These are phyloP conservation scores for Cheilosia scutellata DNA, from an alignment of 2,888 invertebrate species.

Conservation along the genomic window DNA sequence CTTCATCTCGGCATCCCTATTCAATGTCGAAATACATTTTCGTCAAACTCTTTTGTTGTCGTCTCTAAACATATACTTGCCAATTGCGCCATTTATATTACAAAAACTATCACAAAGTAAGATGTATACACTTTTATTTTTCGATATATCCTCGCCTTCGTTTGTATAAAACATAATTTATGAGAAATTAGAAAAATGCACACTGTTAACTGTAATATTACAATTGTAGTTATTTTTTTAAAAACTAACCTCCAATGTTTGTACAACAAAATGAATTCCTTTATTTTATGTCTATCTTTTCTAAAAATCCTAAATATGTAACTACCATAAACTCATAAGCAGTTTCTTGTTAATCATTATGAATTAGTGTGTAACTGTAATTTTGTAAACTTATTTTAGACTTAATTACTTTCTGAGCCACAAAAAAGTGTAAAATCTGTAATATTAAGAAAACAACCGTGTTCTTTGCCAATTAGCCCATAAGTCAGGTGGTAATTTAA, in stretches of 20 bases:
- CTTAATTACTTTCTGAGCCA: conserved; percentile 51
- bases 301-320: conserved; percentile 37
- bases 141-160: conserved; percentile 56
- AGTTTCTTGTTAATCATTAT: conserved; percentile 47
- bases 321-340: conserved; percentile 42
- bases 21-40: no score
- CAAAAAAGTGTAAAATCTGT: conserved; percentile 64
- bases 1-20: no score
- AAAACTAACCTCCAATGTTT: conserved; percentile 61
- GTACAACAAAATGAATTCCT: conserved; percentile 57
- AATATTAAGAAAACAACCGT: conserved; percentile 66
- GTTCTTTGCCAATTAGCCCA: conserved; percentile 74
- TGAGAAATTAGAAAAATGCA: conserved; percentile 10
- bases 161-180: conserved; percentile 39
- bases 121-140: conserved; percentile 38
- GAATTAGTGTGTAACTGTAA: conserved; percentile 54
- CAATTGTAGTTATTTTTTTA: conserved; percentile 10
- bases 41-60: background rate
- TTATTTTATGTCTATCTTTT: conserved; percentile 34
- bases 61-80: background rate
- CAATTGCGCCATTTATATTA: conserved; percentile 16
- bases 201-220: conserved; percentile 2
- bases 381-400: conserved; percentile 36
- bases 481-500: conserved; percentile 72
- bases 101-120: conserved; percentile 52